Evolutionary conservation across 2,888 invertebrate species (phyloP).

Genomic region (Lypha dubia): DNA sequence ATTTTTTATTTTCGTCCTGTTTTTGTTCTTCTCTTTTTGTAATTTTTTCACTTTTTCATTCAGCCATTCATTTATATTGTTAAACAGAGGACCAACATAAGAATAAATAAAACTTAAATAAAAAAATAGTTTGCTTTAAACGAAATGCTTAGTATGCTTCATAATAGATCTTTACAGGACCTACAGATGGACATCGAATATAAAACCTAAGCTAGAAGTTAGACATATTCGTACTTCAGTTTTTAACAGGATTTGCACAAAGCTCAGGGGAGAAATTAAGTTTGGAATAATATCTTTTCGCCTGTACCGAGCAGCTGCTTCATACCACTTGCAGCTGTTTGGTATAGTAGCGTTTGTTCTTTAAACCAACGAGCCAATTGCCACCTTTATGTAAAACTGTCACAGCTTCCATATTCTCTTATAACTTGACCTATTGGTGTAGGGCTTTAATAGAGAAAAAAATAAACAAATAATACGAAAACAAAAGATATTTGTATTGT

Average conservation of each 20-base stretch:
- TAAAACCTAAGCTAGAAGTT: too few relatives aligned
- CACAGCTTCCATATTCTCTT: background rate
- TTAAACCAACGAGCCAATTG: too few relatives aligned
- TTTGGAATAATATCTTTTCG: too few relatives aligned
- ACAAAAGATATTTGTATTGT: conserved; percentile 45
- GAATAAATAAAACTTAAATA: background rate
- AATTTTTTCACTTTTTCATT: conserved; percentile 29
- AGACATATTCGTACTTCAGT: too few relatives aligned
- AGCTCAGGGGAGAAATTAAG: too few relatives aligned
- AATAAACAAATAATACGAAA: background rate
- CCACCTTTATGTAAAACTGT: background rate
- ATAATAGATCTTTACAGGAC: background rate
- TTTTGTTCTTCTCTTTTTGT: background rate
- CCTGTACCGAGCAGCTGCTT: too few relatives aligned
- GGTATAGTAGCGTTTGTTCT: too few relatives aligned
- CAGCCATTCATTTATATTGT: conserved; percentile 52
- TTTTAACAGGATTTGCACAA: too few relatives aligned
- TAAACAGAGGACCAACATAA: background rate
- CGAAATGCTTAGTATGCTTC: background rate
- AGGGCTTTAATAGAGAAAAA: background rate
- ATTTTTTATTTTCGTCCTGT: conserved; percentile 9
- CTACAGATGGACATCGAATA: too few relatives aligned
- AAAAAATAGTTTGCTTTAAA: background rate
- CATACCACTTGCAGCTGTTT: too few relatives aligned
- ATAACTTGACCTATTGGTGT: background rate